Base-by-base conservation (phyloP, 2,113 vertebrate genomes). In the Micromys minutus region DNA sequence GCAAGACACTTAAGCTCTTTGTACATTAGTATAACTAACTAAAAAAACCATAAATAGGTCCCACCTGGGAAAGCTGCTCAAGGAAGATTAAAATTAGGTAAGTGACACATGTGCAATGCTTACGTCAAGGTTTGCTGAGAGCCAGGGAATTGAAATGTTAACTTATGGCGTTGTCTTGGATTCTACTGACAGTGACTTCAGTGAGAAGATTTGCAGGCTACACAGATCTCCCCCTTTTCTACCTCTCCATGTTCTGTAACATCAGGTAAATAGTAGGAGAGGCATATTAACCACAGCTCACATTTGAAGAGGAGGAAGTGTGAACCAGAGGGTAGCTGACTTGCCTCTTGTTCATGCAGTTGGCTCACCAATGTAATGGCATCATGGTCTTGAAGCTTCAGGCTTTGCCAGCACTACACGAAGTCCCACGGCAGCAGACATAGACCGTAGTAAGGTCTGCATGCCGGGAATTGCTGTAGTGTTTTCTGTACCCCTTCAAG, bases 1-100 rank as follows among this genome's bases (percentile, higher is more conserved):
- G 72, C 74, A 93, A 85, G 52, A 57, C 57, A 79, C n/a, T 55
- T 85, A 93, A 75, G 13, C 26, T 91, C n/a, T 69, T 11, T 3
- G 31, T 55, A 59, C 29, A 8, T 94, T 47, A 36, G 76, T 39
- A 79, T 79, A 85, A 63, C 36, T 26, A 81, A 86, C 21, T n/a
- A 17, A 83, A 91, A 96, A 61, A 93, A 84, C 59, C 61, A 57
- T 52, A 77, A 85, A 57, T 12, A 90, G 47, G 22, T 42, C 93
- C 91, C 22, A 87, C 11, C 67, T 93, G 52, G 61, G 47, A 84
- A 90, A 91, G 65, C 55, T 69, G 39, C 52, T 69, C 75, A 31
- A 85, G 52, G 50, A 83, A 87, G 65, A 76, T 88, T 89, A 59
- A 91, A 93, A 83, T 91, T 52, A 80, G 76, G 88, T 50, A 15